A percentile compares a stretch with the other conserved stretches of the same genome.
phyloP scores from a whole-genome alignment of 2,888 invertebrate species.

The Odontocolon sp. region DNA sequence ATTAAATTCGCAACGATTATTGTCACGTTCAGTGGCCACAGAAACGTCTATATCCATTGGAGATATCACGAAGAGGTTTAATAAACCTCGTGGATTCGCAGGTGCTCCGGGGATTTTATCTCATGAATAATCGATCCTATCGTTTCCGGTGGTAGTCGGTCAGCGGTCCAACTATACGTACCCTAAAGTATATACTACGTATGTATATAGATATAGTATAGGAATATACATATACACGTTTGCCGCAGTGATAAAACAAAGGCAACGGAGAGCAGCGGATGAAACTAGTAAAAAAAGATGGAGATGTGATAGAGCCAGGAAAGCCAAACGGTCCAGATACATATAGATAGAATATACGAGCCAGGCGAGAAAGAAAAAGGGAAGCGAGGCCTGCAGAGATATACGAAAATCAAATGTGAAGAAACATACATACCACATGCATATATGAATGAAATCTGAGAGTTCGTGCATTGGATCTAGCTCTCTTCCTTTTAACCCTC shows the following conservation, averaged over 20 bases:
- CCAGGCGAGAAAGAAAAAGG: not conserved
- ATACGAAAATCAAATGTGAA: conserved; percentile 43
- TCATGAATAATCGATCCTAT: conserved; percentile 61
- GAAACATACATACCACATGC: conserved; percentile 51
- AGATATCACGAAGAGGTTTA: conserved; percentile 3
- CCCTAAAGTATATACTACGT: no score
- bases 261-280: not conserved
- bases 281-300: conserved; percentile 17
- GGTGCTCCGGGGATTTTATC: conserved; percentile 41
- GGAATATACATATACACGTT: conserved; percentile 16
- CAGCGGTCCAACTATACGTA: not conserved
- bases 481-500: not conserved
- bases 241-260: conserved; percentile 46
- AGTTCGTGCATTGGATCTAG: conserved; percentile 12
- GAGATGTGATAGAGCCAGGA: conserved; percentile 9
- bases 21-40: not conserved
- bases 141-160: conserved; percentile 35
- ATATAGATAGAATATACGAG: not conserved
- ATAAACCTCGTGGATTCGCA: conserved; percentile 35
- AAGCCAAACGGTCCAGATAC: conserved; percentile 9
- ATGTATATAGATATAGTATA: no score
- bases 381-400: not conserved
- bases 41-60: conserved; percentile 7
- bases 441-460: conserved; percentile 60
- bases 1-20: conserved; percentile 1